Evolutionary conservation across 2,888 invertebrate species (phyloP).

Genomic region (Physocephala rufipes): DNA sequence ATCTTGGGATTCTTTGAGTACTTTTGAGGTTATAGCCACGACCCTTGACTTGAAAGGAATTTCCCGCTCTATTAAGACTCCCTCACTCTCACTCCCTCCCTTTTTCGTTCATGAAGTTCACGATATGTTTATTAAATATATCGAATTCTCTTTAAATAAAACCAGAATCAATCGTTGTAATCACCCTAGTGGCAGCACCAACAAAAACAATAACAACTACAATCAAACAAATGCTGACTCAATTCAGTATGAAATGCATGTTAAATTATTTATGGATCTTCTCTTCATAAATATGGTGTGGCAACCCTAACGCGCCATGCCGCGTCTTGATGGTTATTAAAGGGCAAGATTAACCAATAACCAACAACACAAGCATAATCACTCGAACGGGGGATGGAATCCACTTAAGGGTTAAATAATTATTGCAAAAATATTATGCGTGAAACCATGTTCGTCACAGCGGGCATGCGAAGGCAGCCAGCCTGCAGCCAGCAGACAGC

Average conservation of each 20-base stretch:
- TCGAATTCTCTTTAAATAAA: too few relatives aligned
- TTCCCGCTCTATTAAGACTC: too few relatives aligned
- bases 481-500: neutral
- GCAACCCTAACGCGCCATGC: neutral
- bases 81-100: too few relatives aligned
- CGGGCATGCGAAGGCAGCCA: conserved; percentile 23
- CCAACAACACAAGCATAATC: too few relatives aligned
- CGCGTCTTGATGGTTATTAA: neutral
- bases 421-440: conserved; percentile 38
- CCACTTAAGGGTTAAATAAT: conserved; percentile 39
- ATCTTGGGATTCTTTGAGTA: too few relatives aligned
- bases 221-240: neutral
- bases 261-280: neutral
- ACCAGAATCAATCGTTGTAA: neutral
- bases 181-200: neutral
- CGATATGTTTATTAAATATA: too few relatives aligned
- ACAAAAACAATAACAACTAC: conserved; percentile 6
- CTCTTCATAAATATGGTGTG: neutral
- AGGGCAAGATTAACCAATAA: too few relatives aligned
- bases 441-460: conserved; percentile 38
- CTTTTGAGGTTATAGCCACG: too few relatives aligned
- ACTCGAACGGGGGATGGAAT: conserved; percentile 3
- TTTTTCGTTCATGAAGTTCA: too few relatives aligned
- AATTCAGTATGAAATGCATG: neutral
- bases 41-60: too few relatives aligned